These are phyloP conservation scores for Tetramorium alpestre DNA, from an alignment of 1,140 invertebrate genomes.

Conservation along the genomic window DNA sequence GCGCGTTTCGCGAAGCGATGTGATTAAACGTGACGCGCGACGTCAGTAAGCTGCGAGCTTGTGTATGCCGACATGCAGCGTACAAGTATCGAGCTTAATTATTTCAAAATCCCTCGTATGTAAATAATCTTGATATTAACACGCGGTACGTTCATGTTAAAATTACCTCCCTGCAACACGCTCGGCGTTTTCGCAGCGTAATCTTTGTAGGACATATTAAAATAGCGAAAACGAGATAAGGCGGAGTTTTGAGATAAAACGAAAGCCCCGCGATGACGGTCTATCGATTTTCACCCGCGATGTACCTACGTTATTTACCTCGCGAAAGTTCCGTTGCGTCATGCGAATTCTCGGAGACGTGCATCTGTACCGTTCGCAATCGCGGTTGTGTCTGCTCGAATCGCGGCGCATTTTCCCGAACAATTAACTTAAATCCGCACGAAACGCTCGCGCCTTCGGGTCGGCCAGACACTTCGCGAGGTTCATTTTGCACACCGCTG, in stretches of 20 bases:
- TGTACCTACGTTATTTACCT: slow-evolving; percentile 18
- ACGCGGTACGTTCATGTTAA: background rate
- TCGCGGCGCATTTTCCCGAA: background rate
- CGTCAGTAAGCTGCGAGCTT: background rate
- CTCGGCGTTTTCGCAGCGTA: background rate
- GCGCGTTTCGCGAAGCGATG: background rate
- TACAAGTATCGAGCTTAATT: background rate
- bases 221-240: slow-evolving; percentile 20
- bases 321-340: slow-evolving; percentile 9
- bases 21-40: background rate
- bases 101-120: background rate
- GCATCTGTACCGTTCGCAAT: background rate
- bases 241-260: background rate
- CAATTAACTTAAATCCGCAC: background rate
- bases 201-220: slow-evolving; percentile 12
- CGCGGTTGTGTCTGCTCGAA: background rate
- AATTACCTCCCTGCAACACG: background rate
- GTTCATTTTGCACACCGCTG: background rate
- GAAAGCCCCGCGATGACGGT: background rate
- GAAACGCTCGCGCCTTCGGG: no score
- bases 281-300: slow-evolving; percentile 23
- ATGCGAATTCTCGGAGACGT: background rate
- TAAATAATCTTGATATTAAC: background rate
- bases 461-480: background rate
- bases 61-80: no score